Conservation (phyloP, 2,113 vertebrate genomes). For the Psettodes erumei region DNA sequence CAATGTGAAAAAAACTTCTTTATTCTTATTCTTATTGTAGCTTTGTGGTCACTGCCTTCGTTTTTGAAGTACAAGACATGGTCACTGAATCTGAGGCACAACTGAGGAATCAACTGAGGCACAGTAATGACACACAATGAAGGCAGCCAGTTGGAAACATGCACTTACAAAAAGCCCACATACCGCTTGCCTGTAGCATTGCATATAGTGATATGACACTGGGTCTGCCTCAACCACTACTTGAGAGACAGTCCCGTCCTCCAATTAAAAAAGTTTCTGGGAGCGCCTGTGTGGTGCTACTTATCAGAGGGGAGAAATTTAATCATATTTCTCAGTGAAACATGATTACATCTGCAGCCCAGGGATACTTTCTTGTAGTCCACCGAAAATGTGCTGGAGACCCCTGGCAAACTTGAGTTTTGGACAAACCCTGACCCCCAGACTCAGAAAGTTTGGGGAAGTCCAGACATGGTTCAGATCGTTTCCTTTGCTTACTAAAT, state of each 20-base stretch:
- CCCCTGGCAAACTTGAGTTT: not conserved
- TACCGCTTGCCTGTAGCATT: not conserved
- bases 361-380: not conserved
- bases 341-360: not conserved
- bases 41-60: not conserved
- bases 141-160: not conserved
- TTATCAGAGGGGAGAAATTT: not conserved
- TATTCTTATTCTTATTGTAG: conserved; percentile 12
- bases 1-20: not conserved
- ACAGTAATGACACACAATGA: not conserved
- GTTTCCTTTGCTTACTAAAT: too few relatives aligned
- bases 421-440: too few relatives aligned
- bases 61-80: too few relatives aligned
- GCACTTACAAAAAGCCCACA: not conserved
- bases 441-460: too few relatives aligned
- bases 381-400: not conserved
- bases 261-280: not conserved
- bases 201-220: not conserved
- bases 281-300: too few relatives aligned
- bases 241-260: not conserved
- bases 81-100: not conserved
- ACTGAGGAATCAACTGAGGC: not conserved
- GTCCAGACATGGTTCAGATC: too few relatives aligned
- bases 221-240: not conserved
- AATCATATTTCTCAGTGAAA: not conserved